Evolutionary conservation across 2,797 vertebrate genomes (phyloP), one percentile per base, ranked within the genome.

Genomic region (Artibeus jamaicensis): DNA sequence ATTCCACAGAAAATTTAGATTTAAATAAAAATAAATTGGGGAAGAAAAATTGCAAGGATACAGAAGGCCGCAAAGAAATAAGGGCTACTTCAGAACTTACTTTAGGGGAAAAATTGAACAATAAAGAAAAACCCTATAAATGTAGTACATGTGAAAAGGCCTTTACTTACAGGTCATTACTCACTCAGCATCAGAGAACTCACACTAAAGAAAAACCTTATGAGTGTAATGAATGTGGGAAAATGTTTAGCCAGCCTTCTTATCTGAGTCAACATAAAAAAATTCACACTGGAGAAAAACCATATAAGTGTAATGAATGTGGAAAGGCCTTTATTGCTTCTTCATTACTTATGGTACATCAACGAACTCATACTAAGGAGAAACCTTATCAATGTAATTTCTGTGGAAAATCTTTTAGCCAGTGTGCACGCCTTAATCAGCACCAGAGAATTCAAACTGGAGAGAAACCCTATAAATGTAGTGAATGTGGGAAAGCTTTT

Each of bases 171-270:
- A 96, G 73, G 11, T 96, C 95, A 55, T 84, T 96, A 53, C 87
- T 97, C 11, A 93, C 73, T 92, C 94, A 96, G 22, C 96, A 97
- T 86, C 95, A 97, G 91, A 97, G 96, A 85, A 97, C 82, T 62
- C 97, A 97, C 77, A 93, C 94, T 82, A 93, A 97, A 95, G 97
- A 97, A 85, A 97, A 97, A 86, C 95, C 96, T 48, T 97, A 97
- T 18, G 39, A 93, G 85, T 97, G 96, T 90, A 87, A 29, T 9
- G 94, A 97, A 87, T 97, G 97, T 92, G 94, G 96, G 24, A 97
- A 97, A 76, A 87, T 55, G 53, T 97, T 97, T 78, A 96, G 95
- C 76, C 95, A 96, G 46, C 93, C 84, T 73, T 97, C 96, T 18
- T 96, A 96, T 81, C 96, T 97, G 76, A 97, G 79, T 77, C 95